phyloP scores from a whole-genome alignment of 2,113 vertebrate species.

The Sporophila hypoxantha region DNA sequence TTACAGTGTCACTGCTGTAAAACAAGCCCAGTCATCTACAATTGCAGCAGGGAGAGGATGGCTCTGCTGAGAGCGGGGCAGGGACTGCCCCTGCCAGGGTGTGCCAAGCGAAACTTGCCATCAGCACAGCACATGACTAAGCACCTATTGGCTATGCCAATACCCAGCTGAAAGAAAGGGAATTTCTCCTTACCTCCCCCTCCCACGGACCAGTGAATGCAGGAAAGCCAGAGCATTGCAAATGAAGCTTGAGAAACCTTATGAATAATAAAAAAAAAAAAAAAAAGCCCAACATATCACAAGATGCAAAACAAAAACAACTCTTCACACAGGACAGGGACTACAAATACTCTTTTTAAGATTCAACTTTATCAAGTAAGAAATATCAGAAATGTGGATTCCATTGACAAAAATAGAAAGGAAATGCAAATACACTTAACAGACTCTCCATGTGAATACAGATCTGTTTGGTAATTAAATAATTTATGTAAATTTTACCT shows the following conservation, averaged over 20 bases:
- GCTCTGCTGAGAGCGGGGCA: slow-evolving; percentile 1
- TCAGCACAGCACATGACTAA: slow-evolving; percentile 26
- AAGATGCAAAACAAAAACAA: background rate
- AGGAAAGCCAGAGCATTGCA: background rate
- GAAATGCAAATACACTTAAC: background rate
- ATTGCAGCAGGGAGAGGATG: background rate
- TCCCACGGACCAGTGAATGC: accelerated
- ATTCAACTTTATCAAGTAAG: background rate
- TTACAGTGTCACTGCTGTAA: background rate
- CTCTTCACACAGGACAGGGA: background rate
- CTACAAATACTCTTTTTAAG: background rate
- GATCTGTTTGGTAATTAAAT: background rate
- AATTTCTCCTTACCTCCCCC: background rate
- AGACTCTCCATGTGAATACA: background rate
- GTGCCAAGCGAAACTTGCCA: slow-evolving; percentile 19
- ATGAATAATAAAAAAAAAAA: background rate
- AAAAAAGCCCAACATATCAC: background rate
- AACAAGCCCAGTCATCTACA: slow-evolving; percentile 3
- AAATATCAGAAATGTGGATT: background rate
- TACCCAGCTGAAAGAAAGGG: background rate
- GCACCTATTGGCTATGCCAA: background rate
- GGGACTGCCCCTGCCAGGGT: background rate
- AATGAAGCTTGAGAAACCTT: background rate
- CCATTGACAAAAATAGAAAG: background rate
- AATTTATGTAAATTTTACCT: background rate